A percentile compares a stretch with the other conserved stretches of the same genome.
Conservation (phyloP, 2,888 invertebrate genomes). For the Clistopyga incitator region DNA sequence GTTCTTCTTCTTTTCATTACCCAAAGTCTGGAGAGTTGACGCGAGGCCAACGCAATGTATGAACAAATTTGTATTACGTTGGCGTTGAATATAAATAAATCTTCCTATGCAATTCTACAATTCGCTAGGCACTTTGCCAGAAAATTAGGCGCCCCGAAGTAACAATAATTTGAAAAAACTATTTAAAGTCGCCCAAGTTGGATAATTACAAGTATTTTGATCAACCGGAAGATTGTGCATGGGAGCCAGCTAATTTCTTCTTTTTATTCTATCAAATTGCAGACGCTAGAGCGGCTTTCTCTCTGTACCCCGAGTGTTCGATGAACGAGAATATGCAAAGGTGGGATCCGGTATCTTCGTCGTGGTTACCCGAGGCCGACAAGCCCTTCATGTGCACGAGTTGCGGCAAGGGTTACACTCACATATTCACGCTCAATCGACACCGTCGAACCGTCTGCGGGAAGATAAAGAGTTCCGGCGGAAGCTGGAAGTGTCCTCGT, state of each 20-base stretch:
- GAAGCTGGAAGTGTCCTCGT: slow-evolving; percentile 75
- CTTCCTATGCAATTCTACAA: neutral
- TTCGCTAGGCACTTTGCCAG: neutral
- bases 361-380: slow-evolving; percentile 67
- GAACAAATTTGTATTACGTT: slow-evolving; percentile 3
- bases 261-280: slow-evolving; percentile 51
- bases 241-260: slow-evolving; percentile 13
- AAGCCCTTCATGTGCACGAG: slow-evolving; percentile 72
- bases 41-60: neutral
- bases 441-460: slow-evolving; percentile 73
- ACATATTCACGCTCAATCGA: slow-evolving; percentile 72
- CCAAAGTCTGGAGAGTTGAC: neutral
- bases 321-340: slow-evolving; percentile 31
- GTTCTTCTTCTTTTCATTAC: neutral
- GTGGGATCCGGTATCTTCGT: slow-evolving; percentile 26
- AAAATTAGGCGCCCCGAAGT: neutral
- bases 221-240: neutral
- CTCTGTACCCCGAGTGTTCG: slow-evolving; percentile 46
- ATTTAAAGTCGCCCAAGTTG: neutral
- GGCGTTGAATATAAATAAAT: slow-evolving; percentile 26
- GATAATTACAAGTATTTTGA: slow-evolving; percentile 2
- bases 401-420: slow-evolving; percentile 73
- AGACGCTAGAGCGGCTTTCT: slow-evolving; percentile 32
- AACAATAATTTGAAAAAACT: neutral
- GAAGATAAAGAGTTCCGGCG: slow-evolving; percentile 66